These are phyloP conservation scores for Promerops cafer DNA, from an alignment of 2,113 vertebrate genomes.

Conservation along the genomic window DNA sequence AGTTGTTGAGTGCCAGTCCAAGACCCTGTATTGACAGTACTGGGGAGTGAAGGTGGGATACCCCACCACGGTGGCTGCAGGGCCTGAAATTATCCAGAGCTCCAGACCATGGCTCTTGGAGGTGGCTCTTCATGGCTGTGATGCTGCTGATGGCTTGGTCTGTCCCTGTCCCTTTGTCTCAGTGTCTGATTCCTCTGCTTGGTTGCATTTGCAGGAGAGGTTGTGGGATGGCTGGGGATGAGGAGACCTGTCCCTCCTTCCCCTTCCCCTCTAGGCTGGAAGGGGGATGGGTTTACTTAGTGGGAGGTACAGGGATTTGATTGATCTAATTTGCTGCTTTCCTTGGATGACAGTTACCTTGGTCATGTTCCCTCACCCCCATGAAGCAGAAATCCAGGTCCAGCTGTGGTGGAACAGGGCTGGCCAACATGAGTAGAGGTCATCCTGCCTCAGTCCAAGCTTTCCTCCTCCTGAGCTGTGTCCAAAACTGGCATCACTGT, in stretches of 20 bases:
- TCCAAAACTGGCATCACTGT: neutral
- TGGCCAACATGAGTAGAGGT: neutral
- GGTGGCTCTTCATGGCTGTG: neutral
- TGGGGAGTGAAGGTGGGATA: neutral
- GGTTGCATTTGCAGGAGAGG: neutral
- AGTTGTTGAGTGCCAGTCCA: neutral
- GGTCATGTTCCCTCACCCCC: neutral
- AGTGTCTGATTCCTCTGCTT: neutral
- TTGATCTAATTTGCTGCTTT: neutral
- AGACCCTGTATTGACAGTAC: neutral
- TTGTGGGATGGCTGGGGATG: neutral
- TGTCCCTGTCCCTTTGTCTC: neutral
- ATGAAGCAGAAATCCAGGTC: neutral
- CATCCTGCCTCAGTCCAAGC: neutral
- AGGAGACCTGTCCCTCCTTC: neutral
- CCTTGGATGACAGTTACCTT: neutral
- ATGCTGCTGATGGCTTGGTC: neutral
- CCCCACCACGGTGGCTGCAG: neutral
- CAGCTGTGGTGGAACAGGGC: neutral
- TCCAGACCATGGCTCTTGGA: fast-evolving
- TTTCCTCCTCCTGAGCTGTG: neutral
- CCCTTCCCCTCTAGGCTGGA: neutral
- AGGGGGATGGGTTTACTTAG: neutral
- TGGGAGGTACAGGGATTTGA: neutral
- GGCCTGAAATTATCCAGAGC: neutral